Base-by-base conservation (phyloP, 30 jellyfish, hydroid and myxozoan genomes). In the Aurelia coerulea region DNA sequence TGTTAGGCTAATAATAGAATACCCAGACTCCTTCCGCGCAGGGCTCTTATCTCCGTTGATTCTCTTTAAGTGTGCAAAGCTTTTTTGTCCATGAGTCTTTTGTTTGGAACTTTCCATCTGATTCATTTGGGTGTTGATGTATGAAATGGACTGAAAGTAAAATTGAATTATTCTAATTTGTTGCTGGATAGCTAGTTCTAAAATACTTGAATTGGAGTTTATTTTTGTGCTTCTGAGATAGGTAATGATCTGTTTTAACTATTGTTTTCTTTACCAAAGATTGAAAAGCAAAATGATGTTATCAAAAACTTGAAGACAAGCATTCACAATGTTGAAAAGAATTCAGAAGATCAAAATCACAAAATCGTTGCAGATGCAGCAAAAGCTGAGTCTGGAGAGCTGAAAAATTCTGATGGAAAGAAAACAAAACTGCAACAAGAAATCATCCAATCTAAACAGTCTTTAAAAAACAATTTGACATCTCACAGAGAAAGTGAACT, bases 401-500 rank as follows among this genome's bases (percentile, higher is more conserved):
- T 94, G 67, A 88, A 94, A 73, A 89, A 84, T 64, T 78, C 92
- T 12, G 97, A 94, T 70, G 96, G 96, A 3, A 94, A 81, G 76
- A 89, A 84, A 73, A 62, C 92, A 68, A 94, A 94, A 68, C 73
- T 88, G n/a, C 98, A 88, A 63, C 97, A 94, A 76, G 98, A 88
- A 62, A 73, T 94, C 3, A 67, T 89, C 66, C 97, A 84, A 66
- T 34, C 88, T 53, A 94, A 88, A 66, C 98, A 94, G 82, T 56
- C 90, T 9, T 84, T 89, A 7, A 96, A 94, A 35, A 51, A 90
- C 42, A 65, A 78, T 14, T 73, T 87, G 46, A 32, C 88, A 42
- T 53, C 90, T 41, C 98, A 94, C 86, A 87, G 97, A 80, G 96
- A 88, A 51, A 88, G 84, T 74, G 98, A 94, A 81, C 89, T 94